Conservation (phyloP, 2,888 invertebrate species). For the Thumatha senex region DNA sequence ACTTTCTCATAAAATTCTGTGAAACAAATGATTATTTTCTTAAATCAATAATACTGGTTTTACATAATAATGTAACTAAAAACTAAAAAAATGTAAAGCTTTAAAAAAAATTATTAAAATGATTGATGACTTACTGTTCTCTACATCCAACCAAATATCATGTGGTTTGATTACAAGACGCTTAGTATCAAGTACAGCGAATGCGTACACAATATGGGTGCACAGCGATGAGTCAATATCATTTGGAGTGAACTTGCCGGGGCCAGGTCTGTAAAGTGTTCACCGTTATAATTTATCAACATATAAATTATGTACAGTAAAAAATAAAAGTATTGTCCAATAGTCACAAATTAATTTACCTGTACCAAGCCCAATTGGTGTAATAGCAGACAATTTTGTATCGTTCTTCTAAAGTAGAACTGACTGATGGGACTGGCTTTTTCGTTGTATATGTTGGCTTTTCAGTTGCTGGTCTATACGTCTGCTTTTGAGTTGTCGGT, state of each 20-base stretch:
- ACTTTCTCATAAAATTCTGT: conserved; percentile 94
- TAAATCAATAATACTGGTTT: not conserved
- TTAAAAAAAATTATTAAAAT: not conserved
- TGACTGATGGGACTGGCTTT: conserved; percentile 43
- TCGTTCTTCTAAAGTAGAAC: conserved; percentile 51
- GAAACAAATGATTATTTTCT: conserved; percentile 1
- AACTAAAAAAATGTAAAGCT: too few species aligned
- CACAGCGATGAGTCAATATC: conserved; percentile 94
- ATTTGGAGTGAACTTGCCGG: conserved; percentile 91
- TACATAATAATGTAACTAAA: too few species aligned
- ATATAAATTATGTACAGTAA: too few species aligned
- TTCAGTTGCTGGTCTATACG: conserved; percentile 13
- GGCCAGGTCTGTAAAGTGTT: conserved; percentile 83
- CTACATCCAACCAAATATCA: conserved; percentile 94
- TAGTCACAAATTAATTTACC: conserved; percentile 45
- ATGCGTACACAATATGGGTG: conserved; percentile 96
- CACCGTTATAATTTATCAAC: too few species aligned
- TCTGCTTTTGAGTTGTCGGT: conserved; percentile 44
- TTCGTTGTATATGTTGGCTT: conserved; percentile 43
- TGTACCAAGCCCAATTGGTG: conserved; percentile 97
- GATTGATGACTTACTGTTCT: conserved; percentile 86
- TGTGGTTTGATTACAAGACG: conserved; percentile 91
- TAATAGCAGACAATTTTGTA: conserved; percentile 95
- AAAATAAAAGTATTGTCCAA: too few species aligned
- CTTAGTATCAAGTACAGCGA: conserved; percentile 92